Percentiles rank a stretch among this genome's conserved stretches.
phyloP scores from a whole-genome alignment of 2,888 invertebrate species.

The Aelia acuminata region DNA sequence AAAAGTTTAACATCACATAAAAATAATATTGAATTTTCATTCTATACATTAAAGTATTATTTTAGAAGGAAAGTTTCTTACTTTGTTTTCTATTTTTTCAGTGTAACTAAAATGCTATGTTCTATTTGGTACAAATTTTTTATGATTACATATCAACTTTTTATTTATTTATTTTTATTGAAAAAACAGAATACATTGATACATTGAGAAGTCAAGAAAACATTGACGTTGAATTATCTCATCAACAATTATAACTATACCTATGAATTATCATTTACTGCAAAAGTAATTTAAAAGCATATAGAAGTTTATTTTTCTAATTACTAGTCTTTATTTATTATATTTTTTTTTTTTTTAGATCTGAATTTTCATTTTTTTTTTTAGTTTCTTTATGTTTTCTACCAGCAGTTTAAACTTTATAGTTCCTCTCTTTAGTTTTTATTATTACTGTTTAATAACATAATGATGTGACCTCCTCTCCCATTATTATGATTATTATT shows the following conservation, averaged over 20 bases:
- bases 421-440: conserved; percentile 49
- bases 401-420: conserved; percentile 19
- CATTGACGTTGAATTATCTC: neutral
- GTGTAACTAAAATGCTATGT: conserved; percentile 1
- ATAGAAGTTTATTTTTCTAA: conserved; percentile 26
- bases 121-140: conserved; percentile 6
- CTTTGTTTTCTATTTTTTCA: neutral
- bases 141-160: conserved; percentile 29
- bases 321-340: conserved; percentile 20
- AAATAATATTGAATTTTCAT: neutral
- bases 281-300: neutral
- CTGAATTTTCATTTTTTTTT: neutral
- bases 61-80: neutral
- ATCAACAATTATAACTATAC: neutral
- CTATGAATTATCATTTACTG: neutral
- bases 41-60: conserved; percentile 12
- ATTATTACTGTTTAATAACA: conserved; percentile 14
- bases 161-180: neutral
- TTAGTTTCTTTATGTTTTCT: neutral
- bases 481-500: neutral
- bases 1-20: conserved; percentile 33
- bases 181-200: neutral
- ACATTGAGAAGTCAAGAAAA: neutral
- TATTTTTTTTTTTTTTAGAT: conserved; percentile 7
- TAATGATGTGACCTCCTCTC: neutral